Percentiles rank a stretch among this genome's conserved stretches.
phyloP scores from a whole-genome alignment of 2,888 invertebrate species.

The Campoletis raptor region DNA sequence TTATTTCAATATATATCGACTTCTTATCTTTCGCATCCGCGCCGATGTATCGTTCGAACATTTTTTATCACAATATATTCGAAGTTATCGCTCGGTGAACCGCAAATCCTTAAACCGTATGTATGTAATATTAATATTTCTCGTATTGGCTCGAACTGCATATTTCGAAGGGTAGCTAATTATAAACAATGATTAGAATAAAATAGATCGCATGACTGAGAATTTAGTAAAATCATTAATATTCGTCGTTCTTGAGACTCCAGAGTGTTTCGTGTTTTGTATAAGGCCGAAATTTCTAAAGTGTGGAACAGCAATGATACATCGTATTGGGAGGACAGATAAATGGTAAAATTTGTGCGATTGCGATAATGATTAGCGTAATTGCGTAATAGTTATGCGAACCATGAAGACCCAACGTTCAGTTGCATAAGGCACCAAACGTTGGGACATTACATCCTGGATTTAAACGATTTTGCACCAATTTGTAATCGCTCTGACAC shows the following conservation, averaged over 20 bases:
- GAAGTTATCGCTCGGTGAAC: constrained; percentile 10
- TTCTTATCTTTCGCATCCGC: background rate
- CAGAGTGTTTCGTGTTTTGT: background rate
- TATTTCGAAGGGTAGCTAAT: background rate
- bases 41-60: background rate
- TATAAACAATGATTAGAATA: background rate
- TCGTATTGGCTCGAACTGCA: background rate
- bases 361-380: constrained; percentile 76
- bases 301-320: background rate
- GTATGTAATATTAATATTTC: too few species aligned
- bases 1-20: background rate
- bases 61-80: constrained; percentile 23
- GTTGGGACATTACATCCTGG: constrained; percentile 80
- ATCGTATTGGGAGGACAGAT: background rate
- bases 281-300: background rate
- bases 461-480: constrained; percentile 82
- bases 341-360: constrained; percentile 63
- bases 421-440: constrained; percentile 77
- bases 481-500: constrained; percentile 80
- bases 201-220: background rate
- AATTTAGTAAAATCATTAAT: background rate
- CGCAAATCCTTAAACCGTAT: background rate
- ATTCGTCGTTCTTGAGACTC: background rate
- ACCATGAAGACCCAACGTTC: constrained; percentile 72
- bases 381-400: constrained; percentile 80